These are phyloP conservation scores for Clarias magur DNA, from an alignment of 2,113 vertebrate species.

Conservation along the genomic window DNA sequence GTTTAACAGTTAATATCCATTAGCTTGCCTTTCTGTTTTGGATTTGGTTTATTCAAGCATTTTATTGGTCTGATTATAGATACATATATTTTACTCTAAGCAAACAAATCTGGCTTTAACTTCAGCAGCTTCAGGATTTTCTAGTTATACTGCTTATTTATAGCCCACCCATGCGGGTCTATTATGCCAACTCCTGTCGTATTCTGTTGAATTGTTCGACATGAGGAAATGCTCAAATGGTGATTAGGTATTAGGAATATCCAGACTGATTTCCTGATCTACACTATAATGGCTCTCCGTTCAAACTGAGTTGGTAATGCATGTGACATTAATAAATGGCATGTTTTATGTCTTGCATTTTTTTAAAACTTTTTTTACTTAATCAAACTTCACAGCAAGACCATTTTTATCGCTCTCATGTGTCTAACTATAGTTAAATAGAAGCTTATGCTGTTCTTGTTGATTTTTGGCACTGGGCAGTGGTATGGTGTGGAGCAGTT, in stretches of 20 bases:
- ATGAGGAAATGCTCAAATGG: slow-evolving; percentile 7
- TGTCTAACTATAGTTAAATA: neutral
- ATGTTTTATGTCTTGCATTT: neutral
- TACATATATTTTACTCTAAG: slow-evolving; percentile 22
- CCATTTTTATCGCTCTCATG: neutral
- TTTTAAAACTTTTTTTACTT: neutral
- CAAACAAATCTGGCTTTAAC: slow-evolving; percentile 31
- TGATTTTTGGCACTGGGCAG: neutral
- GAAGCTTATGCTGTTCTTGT: neutral
- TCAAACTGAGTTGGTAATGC: neutral
- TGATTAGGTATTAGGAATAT: slow-evolving; percentile 7
- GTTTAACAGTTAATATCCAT: slow-evolving; percentile 12
- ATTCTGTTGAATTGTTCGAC: neutral
- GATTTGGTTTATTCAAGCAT: slow-evolving; percentile 5
- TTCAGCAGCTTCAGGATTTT: slow-evolving; percentile 29
- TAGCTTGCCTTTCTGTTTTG: neutral
- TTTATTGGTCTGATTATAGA: neutral
- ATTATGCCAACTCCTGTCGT: neutral
- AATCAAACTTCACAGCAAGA: neutral
- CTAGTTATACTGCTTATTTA: slow-evolving; percentile 47
- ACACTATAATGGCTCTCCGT: neutral
- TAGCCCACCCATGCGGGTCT: neutral
- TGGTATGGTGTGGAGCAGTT: neutral
- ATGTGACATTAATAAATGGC: neutral
- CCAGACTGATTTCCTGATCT: neutral